Conservation (phyloP, 1,140 invertebrate genomes). For the Drosophila serrata region DNA sequence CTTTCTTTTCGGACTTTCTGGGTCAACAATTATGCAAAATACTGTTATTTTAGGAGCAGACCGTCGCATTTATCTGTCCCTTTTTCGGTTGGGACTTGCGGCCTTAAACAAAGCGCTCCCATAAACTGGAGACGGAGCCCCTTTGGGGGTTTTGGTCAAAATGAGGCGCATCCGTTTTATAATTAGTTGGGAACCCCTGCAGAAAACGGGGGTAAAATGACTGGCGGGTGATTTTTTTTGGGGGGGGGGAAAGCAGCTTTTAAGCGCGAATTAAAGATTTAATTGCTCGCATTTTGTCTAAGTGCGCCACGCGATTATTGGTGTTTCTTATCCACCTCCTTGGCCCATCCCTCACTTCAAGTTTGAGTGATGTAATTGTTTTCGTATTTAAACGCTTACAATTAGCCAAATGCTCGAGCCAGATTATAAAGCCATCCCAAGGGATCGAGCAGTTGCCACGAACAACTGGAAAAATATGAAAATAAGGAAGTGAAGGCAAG, state of each 20-base stretch:
- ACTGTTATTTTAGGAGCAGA: constrained; percentile 77
- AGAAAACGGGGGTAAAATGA: constrained; percentile 18
- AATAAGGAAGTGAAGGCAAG: no score
- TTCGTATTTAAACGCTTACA: constrained; percentile 55
- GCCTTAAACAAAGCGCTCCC: constrained; percentile 58
- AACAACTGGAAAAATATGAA: constrained; percentile 1
- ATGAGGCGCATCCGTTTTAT: constrained; percentile 74
- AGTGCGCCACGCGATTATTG: constrained; percentile 66
- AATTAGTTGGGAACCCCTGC: constrained; percentile 67
- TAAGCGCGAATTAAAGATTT: constrained; percentile 80
- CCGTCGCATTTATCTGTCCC: constrained; percentile 79
- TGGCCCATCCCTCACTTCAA: constrained; percentile 21
- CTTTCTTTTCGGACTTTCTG: constrained; percentile 73
- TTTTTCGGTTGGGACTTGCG: constrained; percentile 54
- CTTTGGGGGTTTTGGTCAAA: constrained; percentile 15
- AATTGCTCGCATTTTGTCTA: constrained; percentile 74
- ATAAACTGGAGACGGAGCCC: constrained; percentile 3
- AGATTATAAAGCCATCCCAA: constrained; percentile 16
- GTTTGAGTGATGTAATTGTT: constrained; percentile 76
- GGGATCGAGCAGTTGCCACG: constrained; percentile 5
- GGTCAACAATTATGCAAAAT: constrained; percentile 84
- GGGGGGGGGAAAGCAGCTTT: constrained; percentile 59
- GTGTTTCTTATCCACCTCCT: constrained; percentile 14
- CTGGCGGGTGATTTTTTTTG: constrained; percentile 4
- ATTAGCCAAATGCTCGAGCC: constrained; percentile 24